Evolutionary conservation across 1,140 invertebrate species (phyloP).

Genomic region (Zaprionus vittiger): DNA sequence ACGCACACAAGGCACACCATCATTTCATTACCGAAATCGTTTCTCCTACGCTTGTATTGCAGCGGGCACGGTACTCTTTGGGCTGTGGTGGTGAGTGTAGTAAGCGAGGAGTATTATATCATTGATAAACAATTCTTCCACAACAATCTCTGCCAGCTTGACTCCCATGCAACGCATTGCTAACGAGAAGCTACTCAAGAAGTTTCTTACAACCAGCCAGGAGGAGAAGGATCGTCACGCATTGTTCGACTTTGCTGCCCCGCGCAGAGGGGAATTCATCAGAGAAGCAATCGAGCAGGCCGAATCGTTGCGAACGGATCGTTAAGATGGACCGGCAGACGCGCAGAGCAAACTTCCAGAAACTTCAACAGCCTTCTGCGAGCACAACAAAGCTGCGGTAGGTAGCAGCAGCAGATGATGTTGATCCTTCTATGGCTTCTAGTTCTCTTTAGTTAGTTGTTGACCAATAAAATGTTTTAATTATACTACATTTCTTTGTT

Average conservation of each 20-base stretch:
- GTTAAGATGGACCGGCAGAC: constrained; percentile 72
- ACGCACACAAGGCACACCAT: constrained; percentile 77
- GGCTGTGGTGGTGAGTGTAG: constrained; percentile 61
- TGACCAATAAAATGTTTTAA: constrained; percentile 62
- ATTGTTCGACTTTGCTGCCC: constrained; percentile 62
- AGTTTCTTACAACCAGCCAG: constrained; percentile 38
- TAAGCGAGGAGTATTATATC: not conserved
- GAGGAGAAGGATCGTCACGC: constrained; percentile 61
- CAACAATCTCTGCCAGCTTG: constrained; percentile 36
- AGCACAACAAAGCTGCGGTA: constrained; percentile 55
- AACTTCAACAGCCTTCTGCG: constrained; percentile 57
- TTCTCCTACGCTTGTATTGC: constrained; percentile 70
- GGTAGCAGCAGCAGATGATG: constrained; percentile 17
- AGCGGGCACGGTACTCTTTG: constrained; percentile 59
- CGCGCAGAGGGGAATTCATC: constrained; percentile 53
- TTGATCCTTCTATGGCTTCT: not conserved
- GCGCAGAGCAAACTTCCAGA: constrained; percentile 70
- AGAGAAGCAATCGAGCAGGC: constrained; percentile 62
- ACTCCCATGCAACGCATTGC: constrained; percentile 62
- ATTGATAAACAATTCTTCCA: constrained; percentile 1
- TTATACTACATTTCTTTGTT: constrained; percentile 29
- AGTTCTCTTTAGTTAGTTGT: constrained; percentile 10
- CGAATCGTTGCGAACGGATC: constrained; percentile 47
- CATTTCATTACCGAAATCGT: constrained; percentile 73
- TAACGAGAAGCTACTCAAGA: constrained; percentile 57